A percentile compares a stretch with the other conserved stretches of the same genome.
phyloP scores from a whole-genome alignment of 2,113 vertebrate species.

The Nesospiza acunhae region DNA sequence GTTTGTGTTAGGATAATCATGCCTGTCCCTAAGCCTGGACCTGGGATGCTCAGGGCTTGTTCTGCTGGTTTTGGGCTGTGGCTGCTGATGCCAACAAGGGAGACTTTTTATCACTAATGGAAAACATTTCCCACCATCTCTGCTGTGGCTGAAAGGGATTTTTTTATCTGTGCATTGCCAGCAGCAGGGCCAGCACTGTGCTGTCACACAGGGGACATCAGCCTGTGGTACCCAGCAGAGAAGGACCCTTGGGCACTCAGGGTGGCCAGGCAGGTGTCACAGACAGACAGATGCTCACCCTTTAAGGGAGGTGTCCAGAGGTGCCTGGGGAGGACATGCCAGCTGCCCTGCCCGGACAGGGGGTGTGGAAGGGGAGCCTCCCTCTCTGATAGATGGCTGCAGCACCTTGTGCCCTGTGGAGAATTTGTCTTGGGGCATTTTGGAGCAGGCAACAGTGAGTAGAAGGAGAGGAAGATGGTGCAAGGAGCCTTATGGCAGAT shows the following conservation, averaged over 20 bases:
- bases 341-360: neutral
- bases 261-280: neutral
- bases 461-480: neutral
- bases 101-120: neutral
- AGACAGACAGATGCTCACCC: neutral
- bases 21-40: neutral
- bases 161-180: neutral
- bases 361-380: neutral
- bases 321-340: neutral
- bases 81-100: neutral
- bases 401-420: neutral
- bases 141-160: neutral
- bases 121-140: neutral
- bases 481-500: neutral
- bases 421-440: neutral
- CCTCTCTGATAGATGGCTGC: neutral
- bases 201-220: neutral
- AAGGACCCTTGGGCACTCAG: neutral
- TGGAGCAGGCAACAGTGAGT: rapidly evolving
- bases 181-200: neutral
- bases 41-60: neutral
- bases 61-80: neutral
- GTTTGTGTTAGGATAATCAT: neutral
- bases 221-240: neutral
- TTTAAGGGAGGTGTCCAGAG: neutral